These are phyloP conservation scores for Melanostigma gelatinosum DNA, from an alignment of 2,113 vertebrate species.

Conservation along the genomic window DNA sequence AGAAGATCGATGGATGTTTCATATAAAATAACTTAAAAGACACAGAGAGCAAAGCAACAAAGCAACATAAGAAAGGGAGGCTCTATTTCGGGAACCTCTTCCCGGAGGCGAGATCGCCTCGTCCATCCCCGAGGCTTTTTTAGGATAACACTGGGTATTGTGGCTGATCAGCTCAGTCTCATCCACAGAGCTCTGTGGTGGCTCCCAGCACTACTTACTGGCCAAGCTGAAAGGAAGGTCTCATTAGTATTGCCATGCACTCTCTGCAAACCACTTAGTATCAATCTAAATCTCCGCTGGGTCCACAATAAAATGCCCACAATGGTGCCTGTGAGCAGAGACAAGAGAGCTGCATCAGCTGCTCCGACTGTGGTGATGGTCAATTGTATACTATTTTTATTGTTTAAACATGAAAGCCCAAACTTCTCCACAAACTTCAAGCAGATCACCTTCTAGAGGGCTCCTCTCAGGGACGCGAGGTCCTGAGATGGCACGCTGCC, in stretches of 20 bases:
- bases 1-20: conserved; percentile 6
- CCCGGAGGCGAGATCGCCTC: background rate
- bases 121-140: conserved; percentile 25
- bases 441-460: background rate
- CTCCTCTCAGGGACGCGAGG: conserved; percentile 7
- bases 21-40: conserved; percentile 7
- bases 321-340: conserved; percentile 24
- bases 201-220: conserved; percentile 34
- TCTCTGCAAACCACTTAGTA: conserved; percentile 58
- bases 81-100: conserved; percentile 12
- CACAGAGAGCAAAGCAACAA: conserved; percentile 12
- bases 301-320: conserved; percentile 40
- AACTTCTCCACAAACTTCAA: background rate
- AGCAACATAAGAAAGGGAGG: background rate
- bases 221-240: conserved; percentile 28
- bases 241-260: conserved; percentile 47
- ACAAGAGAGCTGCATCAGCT: conserved; percentile 16
- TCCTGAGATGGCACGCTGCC: conserved; percentile 25
- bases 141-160: conserved; percentile 19
- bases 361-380: background rate
- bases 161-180: background rate
- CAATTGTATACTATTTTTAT: background rate
- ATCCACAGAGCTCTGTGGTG: conserved; percentile 8
- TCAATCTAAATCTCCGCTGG: conserved; percentile 42
- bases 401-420: background rate